Base-by-base conservation (phyloP, 2,113 vertebrate genomes). In the Alosa alosa region DNA sequence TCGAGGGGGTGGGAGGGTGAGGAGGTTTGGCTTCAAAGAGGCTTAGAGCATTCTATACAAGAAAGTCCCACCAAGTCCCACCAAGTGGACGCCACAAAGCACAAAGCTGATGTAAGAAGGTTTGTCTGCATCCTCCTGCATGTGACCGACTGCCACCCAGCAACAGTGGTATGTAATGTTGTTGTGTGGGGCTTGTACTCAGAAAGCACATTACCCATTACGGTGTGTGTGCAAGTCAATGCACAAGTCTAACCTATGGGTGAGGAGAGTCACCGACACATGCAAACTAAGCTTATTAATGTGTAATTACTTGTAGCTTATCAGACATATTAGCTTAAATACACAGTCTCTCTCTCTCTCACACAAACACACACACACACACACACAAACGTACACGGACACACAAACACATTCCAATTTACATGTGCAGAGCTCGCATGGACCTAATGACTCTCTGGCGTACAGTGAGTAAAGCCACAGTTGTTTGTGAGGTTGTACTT, bases 41-140 rank as follows among this genome's bases (percentile, higher is more conserved):
- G 50, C 83, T 82, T 82, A 82, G 6, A 22, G 45, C 47, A 82
- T 20, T 57, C 55, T 82, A 75, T 78, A 36, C 45, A 86, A 81
- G 50, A 36, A 15, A 31, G 25, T 39, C 31, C 31, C 10, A 78
- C 72, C 25, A 15, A 31, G 10, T 39, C 31, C 31, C 10, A 78
- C 72, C 25, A 36, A 72, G 57, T 31, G 64, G 31, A 36, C 11
- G 15, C 64, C 72, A 39, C 11, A 78, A 3, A 39, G 36, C 31
- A 39, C 36, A 78, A 78, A 78, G 72, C 72, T 39, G 17, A 78
- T 3, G 31, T 17, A 39, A 75, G 72, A 78, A 15, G 36, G 39
- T 39, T 75, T 75, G 72, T 41, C 72, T 78, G 72, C 72, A 78
- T 78, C 39, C 72, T 36, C 31, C 13, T 39, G 36, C 72, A 78